Evolutionary conservation across 2,888 invertebrate species (phyloP), one percentile per base, ranked within the genome.

Genomic region (Pandemis cinnamomeana): DNA sequence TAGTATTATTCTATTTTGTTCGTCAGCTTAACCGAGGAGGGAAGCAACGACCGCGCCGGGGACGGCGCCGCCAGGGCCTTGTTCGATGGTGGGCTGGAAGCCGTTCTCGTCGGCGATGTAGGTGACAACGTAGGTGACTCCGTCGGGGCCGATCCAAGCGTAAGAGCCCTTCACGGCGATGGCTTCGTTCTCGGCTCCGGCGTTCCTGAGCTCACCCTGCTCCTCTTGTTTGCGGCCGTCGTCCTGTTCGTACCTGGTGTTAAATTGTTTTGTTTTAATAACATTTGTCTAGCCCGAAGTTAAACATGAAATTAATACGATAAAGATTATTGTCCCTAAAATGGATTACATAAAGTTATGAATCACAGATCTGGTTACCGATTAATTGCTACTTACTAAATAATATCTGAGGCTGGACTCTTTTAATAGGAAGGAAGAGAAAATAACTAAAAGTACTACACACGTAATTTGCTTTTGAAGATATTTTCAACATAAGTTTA

Each of bases 31-130:
- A 80, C 91, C 90, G 44, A 88, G 81, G 42, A 91, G 86, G n/a
- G 91, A 88, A 5, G 89, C 87, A 5, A 89, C 83, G 7, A 91
- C 87, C 0, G 81, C 88, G 0, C 87, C 75, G 2, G 91, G 89
- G 2, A 91, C 78, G 0, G 76, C 83, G 8, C 90, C 89, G 0
- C 86, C 87, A 0, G 87, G 85, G 0, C 87, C 87, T 75, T 91
- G 88, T 60, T 89, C 87, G 20, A 91, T 87, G 20, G 83, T 86
- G 2, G 95, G 95, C 77, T 94, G 93, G 90, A 90, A 95, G 7
- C 95, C 95, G 79, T 95, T 95, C 79, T 95, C 95, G 78, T 95
- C 95, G 42, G 95, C 95, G 7, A 91, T 84, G 86, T 95, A 95
- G 64, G 83, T 92, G 36, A 95, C 86, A 20, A 87, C 91, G 83